Percentiles rank a stretch among this genome's conserved stretches.
Conservation (phyloP, 2,797 vertebrate species). For the Parotocinclus haroldoi region DNA sequence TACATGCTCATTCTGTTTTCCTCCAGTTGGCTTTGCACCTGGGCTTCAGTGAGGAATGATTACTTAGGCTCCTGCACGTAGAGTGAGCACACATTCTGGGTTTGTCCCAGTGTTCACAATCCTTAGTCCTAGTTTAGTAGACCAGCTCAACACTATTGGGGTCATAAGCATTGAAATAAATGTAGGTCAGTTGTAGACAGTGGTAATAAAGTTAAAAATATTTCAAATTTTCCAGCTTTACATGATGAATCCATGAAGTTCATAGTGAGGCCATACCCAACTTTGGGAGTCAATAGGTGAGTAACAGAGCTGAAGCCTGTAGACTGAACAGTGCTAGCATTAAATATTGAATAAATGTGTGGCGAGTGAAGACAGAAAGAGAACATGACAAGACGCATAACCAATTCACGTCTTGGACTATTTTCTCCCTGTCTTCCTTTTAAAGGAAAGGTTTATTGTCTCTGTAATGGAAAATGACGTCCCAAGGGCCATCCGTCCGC, state of each 20-base stretch:
- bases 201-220: too few relatives aligned
- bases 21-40: constrained; percentile 27
- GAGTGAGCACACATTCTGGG: constrained; percentile 1
- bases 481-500: constrained; percentile 47
- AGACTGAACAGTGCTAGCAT: constrained; percentile 37
- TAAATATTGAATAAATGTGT: constrained; percentile 55
- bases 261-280: constrained; percentile 5
- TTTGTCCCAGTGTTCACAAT: constrained; percentile 7
- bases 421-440: constrained; percentile 36
- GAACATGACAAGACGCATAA: constrained; percentile 52
- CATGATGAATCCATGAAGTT: neutral
- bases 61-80: constrained; percentile 4
- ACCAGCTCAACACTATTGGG: too few relatives aligned
- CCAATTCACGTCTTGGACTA: constrained; percentile 50
- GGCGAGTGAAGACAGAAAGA: constrained; percentile 36
- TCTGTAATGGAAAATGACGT: constrained; percentile 54
- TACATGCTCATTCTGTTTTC: constrained; percentile 19
- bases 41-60: constrained; percentile 18
- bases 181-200: constrained; percentile 1
- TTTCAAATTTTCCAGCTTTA: too few relatives aligned
- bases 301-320: constrained; percentile 42
- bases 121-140: too few relatives aligned
- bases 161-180: neutral
- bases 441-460: constrained; percentile 51
- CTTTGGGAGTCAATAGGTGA: constrained; percentile 19